A percentile compares a stretch with the other conserved stretches of the same genome.
These are phyloP conservation scores for Papilio gigon DNA, from an alignment of 2,888 invertebrate species.

Conservation along the genomic window DNA sequence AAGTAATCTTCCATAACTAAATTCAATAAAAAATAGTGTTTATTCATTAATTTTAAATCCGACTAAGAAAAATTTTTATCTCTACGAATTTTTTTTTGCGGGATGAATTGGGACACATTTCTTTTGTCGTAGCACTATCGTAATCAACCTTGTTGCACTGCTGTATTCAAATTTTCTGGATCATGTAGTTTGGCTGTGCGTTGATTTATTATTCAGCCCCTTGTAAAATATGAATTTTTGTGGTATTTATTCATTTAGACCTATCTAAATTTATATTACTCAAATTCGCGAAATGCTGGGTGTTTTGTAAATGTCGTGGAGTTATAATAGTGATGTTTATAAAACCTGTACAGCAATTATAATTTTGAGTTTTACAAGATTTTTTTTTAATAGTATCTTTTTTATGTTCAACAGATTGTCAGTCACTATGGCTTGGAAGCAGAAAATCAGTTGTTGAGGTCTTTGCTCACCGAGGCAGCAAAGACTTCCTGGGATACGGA, in stretches of 20 bases:
- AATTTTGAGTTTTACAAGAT: neutral
- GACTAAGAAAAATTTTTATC: no score
- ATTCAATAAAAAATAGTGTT: no score
- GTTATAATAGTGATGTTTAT: neutral
- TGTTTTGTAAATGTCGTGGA: neutral
- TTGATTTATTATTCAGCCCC: neutral
- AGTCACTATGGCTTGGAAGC: conserved; percentile 97
- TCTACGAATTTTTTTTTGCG: no score
- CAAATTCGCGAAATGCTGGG: neutral
- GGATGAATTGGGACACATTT: no score
- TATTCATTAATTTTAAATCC: no score
- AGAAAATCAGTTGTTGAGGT: conserved; percentile 97
- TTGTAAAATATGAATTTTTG: neutral
- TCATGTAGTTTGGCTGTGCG: neutral
- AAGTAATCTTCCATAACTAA: no score
- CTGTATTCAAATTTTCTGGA: neutral
- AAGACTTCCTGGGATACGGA: conserved; percentile 88
- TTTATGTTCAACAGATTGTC: conserved; percentile 87
- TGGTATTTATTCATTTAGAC: neutral
- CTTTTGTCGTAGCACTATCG: no score
- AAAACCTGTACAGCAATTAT: neutral
- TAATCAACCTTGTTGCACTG: no score
- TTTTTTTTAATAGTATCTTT: conserved; percentile 30
- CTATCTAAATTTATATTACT: neutral
- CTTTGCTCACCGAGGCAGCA: conserved; percentile 90